Base-by-base conservation (phyloP, 30 jellyfish, hydroid and myxozoan species). In the Aurelia coerulea region DNA sequence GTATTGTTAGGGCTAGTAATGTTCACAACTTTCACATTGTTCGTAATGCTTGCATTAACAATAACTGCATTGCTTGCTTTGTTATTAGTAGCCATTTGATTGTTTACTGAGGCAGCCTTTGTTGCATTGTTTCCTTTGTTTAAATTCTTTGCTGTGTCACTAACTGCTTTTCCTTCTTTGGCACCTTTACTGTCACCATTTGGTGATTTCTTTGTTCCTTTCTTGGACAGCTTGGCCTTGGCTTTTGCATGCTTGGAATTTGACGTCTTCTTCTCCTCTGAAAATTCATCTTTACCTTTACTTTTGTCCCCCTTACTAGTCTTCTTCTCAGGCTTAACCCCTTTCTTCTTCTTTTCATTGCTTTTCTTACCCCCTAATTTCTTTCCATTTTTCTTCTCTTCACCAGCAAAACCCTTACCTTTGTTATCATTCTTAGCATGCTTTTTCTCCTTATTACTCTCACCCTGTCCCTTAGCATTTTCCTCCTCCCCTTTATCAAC, bases 111-210 rank as follows among this genome's bases (percentile, higher is more conserved):
- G 3, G 49, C 49, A 37, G 49, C 0, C 1, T 37, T 37, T 37
- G 56, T 46, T 0, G 15, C 56, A 9, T 46, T 46, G 56, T 46
- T 46, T 46, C 56, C 56, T 46, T 46, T 46, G 56, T 9, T 46
- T 14, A 46, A 46, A 46, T 9, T 46, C 56, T 46, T 46, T 46
- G 56, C 83, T 11, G 46, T 49, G 3, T 29, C 39, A 17, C 70
- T 2, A 8, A 3, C 83, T 32, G 46, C n/a, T 13, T 73, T 63
- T 16, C 52, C 83, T 10, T 73, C 23, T 15, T 29, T 63, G 23
- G 7, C 67, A 16, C 67, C 68, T 16, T 19, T 51, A 33, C 35
- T 16, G 83, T 68, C 79, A 68, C 13, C 31, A 73, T 42, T n/a
- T 31, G 34, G 39, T 13, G 50, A n/a, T 23, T 73, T 50, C 32